Evolutionary conservation across 1,140 invertebrate genomes (phyloP).

Genomic region (Calliopsis andreniformis): DNA sequence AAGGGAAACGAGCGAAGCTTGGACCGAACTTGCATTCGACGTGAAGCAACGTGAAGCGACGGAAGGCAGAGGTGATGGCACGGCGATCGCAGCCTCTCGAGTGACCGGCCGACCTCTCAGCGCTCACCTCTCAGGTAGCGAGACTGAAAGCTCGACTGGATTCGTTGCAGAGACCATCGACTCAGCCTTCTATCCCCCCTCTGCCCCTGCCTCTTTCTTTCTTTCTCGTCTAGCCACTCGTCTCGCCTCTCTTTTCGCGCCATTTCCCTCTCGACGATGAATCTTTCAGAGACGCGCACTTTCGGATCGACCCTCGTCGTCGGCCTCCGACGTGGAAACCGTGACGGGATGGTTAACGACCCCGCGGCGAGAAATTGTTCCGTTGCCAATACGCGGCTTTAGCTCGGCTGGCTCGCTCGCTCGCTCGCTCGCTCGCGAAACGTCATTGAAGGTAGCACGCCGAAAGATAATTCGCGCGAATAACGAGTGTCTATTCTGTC

Average conservation of each 20-base stretch:
- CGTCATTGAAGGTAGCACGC: constrained; percentile 15
- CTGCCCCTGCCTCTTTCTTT: constrained; percentile 3
- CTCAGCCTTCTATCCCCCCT: not conserved
- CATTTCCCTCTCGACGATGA: constrained; percentile 44
- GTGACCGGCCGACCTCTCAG: constrained; percentile 21
- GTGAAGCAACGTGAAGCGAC: too few species aligned
- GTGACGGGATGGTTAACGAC: constrained; percentile 45
- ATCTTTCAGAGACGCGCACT: constrained; percentile 48
- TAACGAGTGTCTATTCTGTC: constrained; percentile 12
- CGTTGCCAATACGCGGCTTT: constrained; percentile 38
- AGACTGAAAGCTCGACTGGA: constrained; percentile 27
- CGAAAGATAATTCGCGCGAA: constrained; percentile 17
- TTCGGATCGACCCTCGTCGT: constrained; percentile 16
- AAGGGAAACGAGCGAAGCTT: not conserved
- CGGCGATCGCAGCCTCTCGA: constrained; percentile 7
- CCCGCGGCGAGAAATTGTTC: constrained; percentile 45
- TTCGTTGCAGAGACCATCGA: not conserved
- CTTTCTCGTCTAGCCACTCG: constrained; percentile 9
- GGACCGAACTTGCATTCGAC: constrained; percentile 27
- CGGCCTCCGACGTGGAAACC: constrained; percentile 4
- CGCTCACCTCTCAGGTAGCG: not conserved
- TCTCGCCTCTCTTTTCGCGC: constrained; percentile 17
- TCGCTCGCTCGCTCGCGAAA: too few species aligned
- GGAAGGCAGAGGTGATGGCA: not conserved
- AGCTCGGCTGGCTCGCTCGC: not conserved